Conservation (phyloP, 1,140 invertebrate species). For the Heliconius nattereri region DNA sequence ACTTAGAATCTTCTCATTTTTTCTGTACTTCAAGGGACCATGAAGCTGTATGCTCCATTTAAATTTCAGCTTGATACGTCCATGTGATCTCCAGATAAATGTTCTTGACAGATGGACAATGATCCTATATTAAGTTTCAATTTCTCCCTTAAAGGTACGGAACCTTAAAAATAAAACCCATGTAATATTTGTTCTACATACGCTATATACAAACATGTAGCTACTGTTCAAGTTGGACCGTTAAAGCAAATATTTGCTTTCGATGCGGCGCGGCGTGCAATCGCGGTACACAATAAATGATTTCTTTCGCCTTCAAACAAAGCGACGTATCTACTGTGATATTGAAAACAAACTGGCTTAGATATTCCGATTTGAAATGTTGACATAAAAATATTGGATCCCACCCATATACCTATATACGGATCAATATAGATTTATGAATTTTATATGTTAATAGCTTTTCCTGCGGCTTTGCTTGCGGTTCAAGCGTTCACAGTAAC, state of each 20-base stretch:
- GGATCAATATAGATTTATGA: neutral
- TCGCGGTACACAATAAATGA: neutral
- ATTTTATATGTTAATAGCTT: no score
- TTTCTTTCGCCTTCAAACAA: conserved; percentile 12
- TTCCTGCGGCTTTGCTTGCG: no score
- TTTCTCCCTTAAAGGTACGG: no score
- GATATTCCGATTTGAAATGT: neutral
- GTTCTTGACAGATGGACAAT: no score
- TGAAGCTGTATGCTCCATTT: no score
- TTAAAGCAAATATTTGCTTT: conserved; percentile 3
- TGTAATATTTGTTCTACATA: neutral
- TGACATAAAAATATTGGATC: conserved; percentile 2
- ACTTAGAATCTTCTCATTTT: no score
- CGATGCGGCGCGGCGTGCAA: conserved; percentile 9
- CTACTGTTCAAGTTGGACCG: neutral
- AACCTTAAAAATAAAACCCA: neutral
- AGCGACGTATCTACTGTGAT: conserved; percentile 7
- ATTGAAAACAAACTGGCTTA: conserved; percentile 13
- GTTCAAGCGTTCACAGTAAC: no score
- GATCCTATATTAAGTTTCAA: no score
- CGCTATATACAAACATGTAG: neutral
- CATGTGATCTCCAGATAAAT: no score
- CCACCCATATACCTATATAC: neutral
- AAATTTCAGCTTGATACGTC: no score
- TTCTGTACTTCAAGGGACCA: no score